Conservation (phyloP, 2,797 vertebrate species). For the Anabacerthia variegaticeps region DNA sequence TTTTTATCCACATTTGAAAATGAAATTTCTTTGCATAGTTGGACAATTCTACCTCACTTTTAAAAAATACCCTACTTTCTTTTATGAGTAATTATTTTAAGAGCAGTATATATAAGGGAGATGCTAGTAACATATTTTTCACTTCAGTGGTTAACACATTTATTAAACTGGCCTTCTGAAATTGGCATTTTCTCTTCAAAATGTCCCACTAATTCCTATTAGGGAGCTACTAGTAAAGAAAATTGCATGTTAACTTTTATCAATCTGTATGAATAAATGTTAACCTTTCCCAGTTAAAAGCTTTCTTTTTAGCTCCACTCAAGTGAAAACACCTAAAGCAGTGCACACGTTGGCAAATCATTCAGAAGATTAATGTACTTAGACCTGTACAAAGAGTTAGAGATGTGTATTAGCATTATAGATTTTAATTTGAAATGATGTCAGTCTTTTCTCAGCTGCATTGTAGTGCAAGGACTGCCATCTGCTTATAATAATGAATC, state of each 20-base stretch:
- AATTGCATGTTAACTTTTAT: conserved; percentile 77
- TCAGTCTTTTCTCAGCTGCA: conserved; percentile 85
- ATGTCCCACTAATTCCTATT: conserved; percentile 76
- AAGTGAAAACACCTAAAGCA: conserved; percentile 75
- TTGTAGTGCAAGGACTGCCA: conserved; percentile 87
- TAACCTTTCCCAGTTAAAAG: conserved; percentile 74
- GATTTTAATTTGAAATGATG: conserved; percentile 97
- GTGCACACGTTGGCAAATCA: conserved; percentile 72
- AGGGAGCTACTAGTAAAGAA: conserved; percentile 74
- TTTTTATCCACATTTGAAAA: not conserved
- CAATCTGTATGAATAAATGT: conserved; percentile 78
- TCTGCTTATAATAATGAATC: conserved; percentile 96
- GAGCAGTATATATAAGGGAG: not conserved
- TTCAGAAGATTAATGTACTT: conserved; percentile 79
- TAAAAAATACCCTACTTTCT: not conserved
- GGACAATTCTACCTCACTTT: not conserved
- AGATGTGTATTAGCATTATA: conserved; percentile 93
- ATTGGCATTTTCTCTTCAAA: conserved; percentile 62
- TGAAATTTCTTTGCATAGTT: not conserved
- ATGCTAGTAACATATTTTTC: not conserved
- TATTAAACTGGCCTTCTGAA: conserved; percentile 37
- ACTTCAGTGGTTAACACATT: not conserved
- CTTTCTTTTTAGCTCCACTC: conserved; percentile 75
- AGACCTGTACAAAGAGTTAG: conserved; percentile 76
- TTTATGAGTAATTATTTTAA: not conserved